Base-by-base conservation (phyloP, 92 coral and sea anemone species). In the Palythoa caribaeorum region DNA sequence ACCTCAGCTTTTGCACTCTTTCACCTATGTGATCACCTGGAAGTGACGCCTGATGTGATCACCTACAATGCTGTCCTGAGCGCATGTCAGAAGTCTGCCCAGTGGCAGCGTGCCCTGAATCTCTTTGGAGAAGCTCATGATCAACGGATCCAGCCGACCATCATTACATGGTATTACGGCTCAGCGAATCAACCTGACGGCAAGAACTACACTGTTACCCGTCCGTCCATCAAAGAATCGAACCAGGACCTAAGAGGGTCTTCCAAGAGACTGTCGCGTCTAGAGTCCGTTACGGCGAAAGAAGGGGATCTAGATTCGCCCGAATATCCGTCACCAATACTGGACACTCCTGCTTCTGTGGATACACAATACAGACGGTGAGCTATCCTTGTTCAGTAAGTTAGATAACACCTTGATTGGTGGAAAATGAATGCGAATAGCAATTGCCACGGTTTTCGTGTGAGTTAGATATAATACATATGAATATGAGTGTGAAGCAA, bases 161-260 rank as follows among this genome's bases (percentile, higher is more conserved):
- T n/a, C n/a, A n/a, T n/a, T n/a, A n/a, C n/a, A n/a, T n/a, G n/a
- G 96, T 94, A 94, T 83, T 94, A 91, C 90, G 94, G 95, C 47
- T 86, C 93, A 37, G 93, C 91, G 35, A 92, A 84, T 48, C 92
- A 95, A 37, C 94, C 93, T 40, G 98, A 94, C 20, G 98, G 96
- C 19, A 94, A 94, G 71, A 90, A 89, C 38, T 95, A 91, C 91
- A 91, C 93, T 16, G 98, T 95, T 20, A 93, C 96, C 10, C 85
- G 98, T 9, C 98, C 98, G 28, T 95, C 98, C 38, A 92, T 92
- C 83, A 95, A 95, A 68, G 98, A 95, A 66, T 95, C 98, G 50
- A 93, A 88, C 65, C 81, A 87, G 15, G 98, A 95, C 73, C 87
- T 95, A 9, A 88, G 94, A 39, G 98, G 98, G 37, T 95, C 98